Base-by-base conservation (phyloP, 2,113 vertebrate genomes). In the Thinocorus orbignyianus region DNA sequence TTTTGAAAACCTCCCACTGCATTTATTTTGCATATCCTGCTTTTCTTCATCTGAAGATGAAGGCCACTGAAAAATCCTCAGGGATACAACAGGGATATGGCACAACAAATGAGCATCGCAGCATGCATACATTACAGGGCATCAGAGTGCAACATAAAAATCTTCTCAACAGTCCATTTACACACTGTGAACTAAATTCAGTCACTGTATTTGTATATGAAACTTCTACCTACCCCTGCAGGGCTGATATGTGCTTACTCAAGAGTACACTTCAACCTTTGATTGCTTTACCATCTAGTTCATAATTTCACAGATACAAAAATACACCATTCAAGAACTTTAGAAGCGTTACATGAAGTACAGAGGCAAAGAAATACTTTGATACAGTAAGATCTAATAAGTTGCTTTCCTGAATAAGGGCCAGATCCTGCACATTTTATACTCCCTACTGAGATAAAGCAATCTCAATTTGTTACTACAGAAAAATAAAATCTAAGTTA, bases 181-280 rank as follows among this genome's bases (percentile, higher is more conserved):
- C 33, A 7, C 77, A 79, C 77, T 37, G 76, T 48, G 92, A 97
- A 65, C n/a, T 84, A 93, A 94, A 96, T 91, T 81, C 86, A 91
- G 61, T 28, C 60, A 11, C 42, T 81, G 39, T 81, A 81, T 91
- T 91, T 96, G 60, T 92, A 51, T 84, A 72, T 54, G 57, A 93
- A 96, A 87, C 49, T 88, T 64, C 64, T 28, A 64, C 46, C 77
- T 57, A n/a, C 37, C 57, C 77, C 92, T 86, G 88, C 68, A 60
- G 82, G 82, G 78, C 35, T 72, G 61, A 35, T 39, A 79, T 2
- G 28, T 31, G 77, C 31, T 11, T 33, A 37, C 42, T 81, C 35
- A 64, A 84, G 76, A 83, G 44, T 10, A 69, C 77, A 79, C 86
- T 94, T 88, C 64, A 95, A 58, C 39, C 46, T 88, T 35, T 92